Evolutionary conservation across 2,797 vertebrate species (phyloP).

Genomic region (Cirrhinus molitorella): DNA sequence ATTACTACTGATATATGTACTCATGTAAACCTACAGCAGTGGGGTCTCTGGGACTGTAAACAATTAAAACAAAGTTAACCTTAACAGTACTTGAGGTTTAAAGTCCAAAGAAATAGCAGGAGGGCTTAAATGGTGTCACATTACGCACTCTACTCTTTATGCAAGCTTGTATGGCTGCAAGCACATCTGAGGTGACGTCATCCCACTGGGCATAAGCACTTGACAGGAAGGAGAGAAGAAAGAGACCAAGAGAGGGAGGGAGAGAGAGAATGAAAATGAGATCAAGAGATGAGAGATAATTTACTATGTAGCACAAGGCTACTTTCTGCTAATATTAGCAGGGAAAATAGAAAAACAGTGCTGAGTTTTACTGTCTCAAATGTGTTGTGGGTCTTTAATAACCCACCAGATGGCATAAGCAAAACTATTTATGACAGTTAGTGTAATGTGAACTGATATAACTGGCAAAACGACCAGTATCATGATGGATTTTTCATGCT

Average conservation of each 20-base stretch:
- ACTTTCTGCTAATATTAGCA: background rate
- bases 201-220: conserved; percentile 1
- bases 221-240: conserved; percentile 3
- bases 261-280: conserved; percentile 1
- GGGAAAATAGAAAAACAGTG: background rate
- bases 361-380: background rate
- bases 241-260: background rate
- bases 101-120: background rate
- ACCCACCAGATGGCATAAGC: background rate
- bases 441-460: background rate
- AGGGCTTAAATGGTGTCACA: background rate
- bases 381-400: background rate
- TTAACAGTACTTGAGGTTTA: background rate
- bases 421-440: background rate
- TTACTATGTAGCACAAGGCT: background rate
- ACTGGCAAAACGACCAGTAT: background rate
- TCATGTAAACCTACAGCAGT: background rate
- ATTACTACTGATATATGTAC: background rate
- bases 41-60: background rate
- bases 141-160: background rate
- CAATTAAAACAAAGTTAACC: background rate
- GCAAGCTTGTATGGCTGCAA: conserved; percentile 15
- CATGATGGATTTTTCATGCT: background rate
- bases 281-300: conserved; percentile 9
- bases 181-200: conserved; percentile 50